A percentile compares a stretch with the other conserved stretches of the same genome.
These are phyloP conservation scores for Rana temporaria DNA, from an alignment of 2,113 vertebrate species.

Conservation along the genomic window DNA sequence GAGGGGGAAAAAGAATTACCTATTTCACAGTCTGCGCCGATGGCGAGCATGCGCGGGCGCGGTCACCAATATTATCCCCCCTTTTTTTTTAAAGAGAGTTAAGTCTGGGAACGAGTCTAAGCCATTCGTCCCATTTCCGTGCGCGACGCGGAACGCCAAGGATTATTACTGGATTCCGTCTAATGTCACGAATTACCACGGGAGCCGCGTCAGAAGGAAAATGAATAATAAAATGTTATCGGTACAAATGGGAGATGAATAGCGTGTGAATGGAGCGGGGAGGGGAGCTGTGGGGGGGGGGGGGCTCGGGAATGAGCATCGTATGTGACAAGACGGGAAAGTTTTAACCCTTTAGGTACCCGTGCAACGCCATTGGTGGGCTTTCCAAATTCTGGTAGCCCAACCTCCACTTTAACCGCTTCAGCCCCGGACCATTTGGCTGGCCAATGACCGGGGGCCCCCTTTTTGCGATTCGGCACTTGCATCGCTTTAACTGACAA, in stretches of 20 bases:
- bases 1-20: neutral
- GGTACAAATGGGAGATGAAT: conserved; percentile 14
- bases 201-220: conserved; percentile 1
- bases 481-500: too few species aligned
- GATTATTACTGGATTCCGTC: conserved; percentile 34
- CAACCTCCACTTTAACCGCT: too few species aligned
- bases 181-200: conserved; percentile 42
- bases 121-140: neutral
- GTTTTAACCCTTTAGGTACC: too few species aligned
- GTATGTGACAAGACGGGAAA: too few species aligned
- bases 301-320: too few species aligned
- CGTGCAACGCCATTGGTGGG: too few species aligned
- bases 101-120: neutral
- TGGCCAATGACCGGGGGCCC: too few species aligned
- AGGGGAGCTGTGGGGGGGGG: neutral
- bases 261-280: neutral
- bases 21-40: neutral
- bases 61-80: neutral
- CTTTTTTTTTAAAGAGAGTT: neutral
- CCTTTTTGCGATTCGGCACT: too few species aligned
- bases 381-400: too few species aligned
- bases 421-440: too few species aligned
- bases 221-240: conserved; percentile 33
- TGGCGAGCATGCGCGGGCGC: neutral
- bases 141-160: neutral